Percentiles rank a stretch among this genome's conserved stretches.
These are phyloP conservation scores for Scalopus aquaticus DNA, from an alignment of 2,113 vertebrate species.

Conservation along the genomic window DNA sequence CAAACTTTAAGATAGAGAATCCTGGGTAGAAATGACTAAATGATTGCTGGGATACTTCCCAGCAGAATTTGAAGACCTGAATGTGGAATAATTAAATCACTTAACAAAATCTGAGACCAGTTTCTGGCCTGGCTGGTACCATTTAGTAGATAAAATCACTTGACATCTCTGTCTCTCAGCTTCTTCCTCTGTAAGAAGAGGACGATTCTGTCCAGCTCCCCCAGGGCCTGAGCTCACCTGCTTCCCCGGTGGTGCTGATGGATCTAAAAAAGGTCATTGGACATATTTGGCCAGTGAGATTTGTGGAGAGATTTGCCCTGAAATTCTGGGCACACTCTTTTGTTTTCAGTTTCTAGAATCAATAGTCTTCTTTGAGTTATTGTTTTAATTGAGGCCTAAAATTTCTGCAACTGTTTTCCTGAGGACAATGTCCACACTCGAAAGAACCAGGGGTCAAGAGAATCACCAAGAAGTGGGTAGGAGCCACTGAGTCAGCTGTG, in stretches of 20 bases:
- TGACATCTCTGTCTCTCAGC: background rate
- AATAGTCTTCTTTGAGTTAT: background rate
- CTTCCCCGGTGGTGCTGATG: fast-evolving
- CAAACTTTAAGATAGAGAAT: background rate
- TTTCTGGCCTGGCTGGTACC: background rate
- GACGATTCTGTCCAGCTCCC: background rate
- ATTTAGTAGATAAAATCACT: background rate
- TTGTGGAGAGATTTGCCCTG: background rate
- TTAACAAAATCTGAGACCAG: background rate
- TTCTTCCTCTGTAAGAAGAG: background rate
- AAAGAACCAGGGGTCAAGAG: background rate
- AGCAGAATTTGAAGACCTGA: background rate
- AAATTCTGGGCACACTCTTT: background rate
- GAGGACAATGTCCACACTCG: background rate
- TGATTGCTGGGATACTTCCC: background rate
- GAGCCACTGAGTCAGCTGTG: background rate
- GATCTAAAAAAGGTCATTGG: background rate
- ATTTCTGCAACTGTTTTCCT: background rate
- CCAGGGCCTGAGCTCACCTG: background rate
- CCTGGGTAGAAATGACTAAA: background rate
- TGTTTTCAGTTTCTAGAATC: background rate
- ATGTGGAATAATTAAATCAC: background rate
- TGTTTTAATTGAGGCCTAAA: background rate
- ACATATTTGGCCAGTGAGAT: background rate
- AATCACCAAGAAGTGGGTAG: background rate